phyloP scores from a whole-genome alignment of 2,888 invertebrate species.

The Pachycephus smyrnensis region DNA sequence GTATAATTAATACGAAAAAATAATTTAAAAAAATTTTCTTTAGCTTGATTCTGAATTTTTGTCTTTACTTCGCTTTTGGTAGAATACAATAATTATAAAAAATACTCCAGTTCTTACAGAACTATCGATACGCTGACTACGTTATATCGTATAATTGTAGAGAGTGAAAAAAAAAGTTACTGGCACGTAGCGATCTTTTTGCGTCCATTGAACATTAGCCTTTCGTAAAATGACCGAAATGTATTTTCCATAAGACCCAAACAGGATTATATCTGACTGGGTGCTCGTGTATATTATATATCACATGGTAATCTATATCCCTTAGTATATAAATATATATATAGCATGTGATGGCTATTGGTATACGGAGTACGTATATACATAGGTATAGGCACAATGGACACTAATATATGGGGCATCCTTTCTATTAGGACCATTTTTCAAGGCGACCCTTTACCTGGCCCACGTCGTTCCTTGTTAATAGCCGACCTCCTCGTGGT shows the following conservation, averaged over 20 bases:
- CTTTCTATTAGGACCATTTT: constrained; percentile 35
- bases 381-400: constrained; percentile 32
- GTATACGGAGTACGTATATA: constrained; percentile 5
- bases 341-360: background rate
- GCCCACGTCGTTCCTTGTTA: constrained; percentile 22
- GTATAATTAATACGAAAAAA: background rate
- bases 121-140: background rate
- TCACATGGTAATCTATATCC: background rate
- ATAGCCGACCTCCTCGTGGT: constrained; percentile 21
- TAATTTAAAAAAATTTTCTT: too few relatives aligned
- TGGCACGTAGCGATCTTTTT: background rate
- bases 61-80: background rate
- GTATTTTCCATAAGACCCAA: constrained; percentile 31
- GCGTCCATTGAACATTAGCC: constrained; percentile 18
- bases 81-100: background rate
- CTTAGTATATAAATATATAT: constrained; percentile 5
- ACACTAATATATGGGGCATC: constrained; percentile 47
- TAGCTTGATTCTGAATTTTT: too few relatives aligned
- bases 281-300: background rate
- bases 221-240: constrained; percentile 38
- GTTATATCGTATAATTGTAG: background rate
- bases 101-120: background rate
- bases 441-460: constrained; percentile 33
- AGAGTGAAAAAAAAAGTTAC: constrained; percentile 18
- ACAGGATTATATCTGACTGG: constrained; percentile 21